Conservation (phyloP, 2,888 invertebrate genomes). For the Amphipyra berbera region DNA sequence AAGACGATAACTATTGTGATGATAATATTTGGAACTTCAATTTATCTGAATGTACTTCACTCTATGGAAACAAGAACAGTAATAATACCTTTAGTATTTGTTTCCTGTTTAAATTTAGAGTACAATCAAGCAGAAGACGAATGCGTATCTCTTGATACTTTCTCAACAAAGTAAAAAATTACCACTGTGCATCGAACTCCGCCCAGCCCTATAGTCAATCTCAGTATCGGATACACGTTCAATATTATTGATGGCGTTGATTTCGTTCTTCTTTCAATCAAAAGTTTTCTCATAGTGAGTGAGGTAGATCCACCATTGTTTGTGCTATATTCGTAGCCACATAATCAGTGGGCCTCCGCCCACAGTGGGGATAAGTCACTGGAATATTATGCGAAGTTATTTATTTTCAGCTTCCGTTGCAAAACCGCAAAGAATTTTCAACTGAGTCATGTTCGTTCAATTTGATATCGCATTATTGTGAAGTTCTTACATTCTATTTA, state of each 20-base stretch:
- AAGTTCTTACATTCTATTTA: background rate
- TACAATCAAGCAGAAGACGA: too few species aligned
- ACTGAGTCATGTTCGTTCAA: conserved; percentile 33
- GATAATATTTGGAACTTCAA: too few species aligned
- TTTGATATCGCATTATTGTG: conserved; percentile 11
- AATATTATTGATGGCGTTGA: conserved; percentile 66
- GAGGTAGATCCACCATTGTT: conserved; percentile 26
- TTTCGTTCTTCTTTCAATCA: conserved; percentile 63
- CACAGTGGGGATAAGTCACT: conserved; percentile 33
- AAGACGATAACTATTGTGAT: too few species aligned
- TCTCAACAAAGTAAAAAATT: background rate
- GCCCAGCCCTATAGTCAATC: conserved; percentile 24
- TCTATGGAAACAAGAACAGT: too few species aligned
- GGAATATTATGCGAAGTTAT: conserved; percentile 33
- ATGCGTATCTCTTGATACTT: too few species aligned
- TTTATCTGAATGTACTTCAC: too few species aligned
- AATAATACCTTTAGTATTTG: too few species aligned
- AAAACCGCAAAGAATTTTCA: conserved; percentile 39
- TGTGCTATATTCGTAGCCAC: conserved; percentile 20
- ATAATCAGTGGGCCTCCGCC: conserved; percentile 10
- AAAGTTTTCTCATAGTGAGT: conserved; percentile 51
- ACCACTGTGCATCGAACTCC: background rate
- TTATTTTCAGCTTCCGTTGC: conserved; percentile 47
- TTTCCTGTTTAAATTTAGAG: too few species aligned
- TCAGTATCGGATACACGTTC: conserved; percentile 62